Percentiles rank a stretch among this genome's conserved stretches.
phyloP scores from a whole-genome alignment of 2,888 invertebrate genomes.

The Melieria crassipennis region DNA sequence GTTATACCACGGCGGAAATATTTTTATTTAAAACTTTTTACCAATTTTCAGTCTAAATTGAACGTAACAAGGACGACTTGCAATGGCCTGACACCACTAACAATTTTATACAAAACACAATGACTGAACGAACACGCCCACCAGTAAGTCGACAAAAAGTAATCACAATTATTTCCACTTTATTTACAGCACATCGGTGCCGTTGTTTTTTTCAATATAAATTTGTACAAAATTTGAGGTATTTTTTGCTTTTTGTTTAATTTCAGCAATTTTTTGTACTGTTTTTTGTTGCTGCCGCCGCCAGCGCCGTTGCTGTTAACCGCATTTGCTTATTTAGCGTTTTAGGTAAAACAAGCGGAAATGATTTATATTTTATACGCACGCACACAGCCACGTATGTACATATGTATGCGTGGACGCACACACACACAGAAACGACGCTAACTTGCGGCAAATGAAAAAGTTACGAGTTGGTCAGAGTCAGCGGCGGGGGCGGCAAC shows the following conservation, averaged over 20 bases:
- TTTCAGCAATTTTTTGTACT: neutral
- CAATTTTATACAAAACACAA: too few species aligned
- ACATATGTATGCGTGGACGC: neutral
- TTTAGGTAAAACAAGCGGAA: slow-evolving; percentile 5
- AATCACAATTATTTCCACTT: slow-evolving; percentile 1
- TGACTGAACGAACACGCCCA: too few species aligned
- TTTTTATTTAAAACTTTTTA: too few species aligned
- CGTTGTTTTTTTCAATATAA: neutral
- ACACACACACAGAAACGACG: neutral
- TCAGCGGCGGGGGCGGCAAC: neutral
- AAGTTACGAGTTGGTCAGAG: neutral
- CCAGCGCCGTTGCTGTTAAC: too few species aligned
- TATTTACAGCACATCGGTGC: neutral
- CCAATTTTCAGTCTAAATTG: too few species aligned
- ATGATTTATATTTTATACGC: slow-evolving; percentile 1
- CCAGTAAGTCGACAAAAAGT: neutral
- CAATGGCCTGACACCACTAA: too few species aligned
- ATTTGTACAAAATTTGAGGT: neutral
- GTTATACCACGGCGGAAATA: too few species aligned
- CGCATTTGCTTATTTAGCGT: slow-evolving; percentile 2
- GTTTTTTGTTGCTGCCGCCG: neutral
- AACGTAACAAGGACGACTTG: too few species aligned
- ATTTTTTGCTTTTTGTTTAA: neutral
- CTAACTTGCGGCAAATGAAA: neutral
- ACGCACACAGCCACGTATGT: neutral